Percentiles rank a stretch among this genome's conserved stretches.
Evolutionary conservation across 2,797 vertebrate species (phyloP).

Genomic region (Hyperoplus lanceolatus): DNA sequence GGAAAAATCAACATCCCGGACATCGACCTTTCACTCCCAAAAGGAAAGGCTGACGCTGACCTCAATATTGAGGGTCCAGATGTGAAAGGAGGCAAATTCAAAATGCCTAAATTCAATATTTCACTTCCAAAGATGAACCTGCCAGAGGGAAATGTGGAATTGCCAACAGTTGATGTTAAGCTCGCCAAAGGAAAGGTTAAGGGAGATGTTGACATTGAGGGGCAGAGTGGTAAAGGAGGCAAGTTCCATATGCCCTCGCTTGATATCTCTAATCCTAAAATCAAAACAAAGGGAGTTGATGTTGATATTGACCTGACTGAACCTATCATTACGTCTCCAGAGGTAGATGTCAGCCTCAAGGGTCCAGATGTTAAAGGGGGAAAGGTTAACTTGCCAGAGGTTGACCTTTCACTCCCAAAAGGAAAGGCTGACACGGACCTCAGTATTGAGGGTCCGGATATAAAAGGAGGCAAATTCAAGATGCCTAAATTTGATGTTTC

Average conservation of each 20-base stretch:
- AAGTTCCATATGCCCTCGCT: slow-evolving; percentile 66
- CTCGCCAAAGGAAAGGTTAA: slow-evolving; percentile 60
- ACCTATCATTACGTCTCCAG: slow-evolving; percentile 37
- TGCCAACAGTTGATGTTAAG: slow-evolving; percentile 73
- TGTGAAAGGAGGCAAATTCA: slow-evolving; percentile 47
- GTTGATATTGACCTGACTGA: slow-evolving; percentile 43
- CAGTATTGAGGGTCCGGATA: slow-evolving; percentile 30
- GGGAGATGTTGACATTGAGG: slow-evolving; percentile 46
- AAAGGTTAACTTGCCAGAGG: slow-evolving; percentile 50
- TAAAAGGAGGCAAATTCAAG: slow-evolving; percentile 40
- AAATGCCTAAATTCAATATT: slow-evolving; percentile 69
- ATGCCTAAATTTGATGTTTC: slow-evolving; percentile 61
- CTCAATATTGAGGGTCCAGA: slow-evolving; percentile 29
- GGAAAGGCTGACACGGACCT: slow-evolving; percentile 38
- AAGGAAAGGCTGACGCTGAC: slow-evolving; percentile 47
- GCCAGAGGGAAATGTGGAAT: slow-evolving; percentile 53
- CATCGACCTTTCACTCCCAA: slow-evolving; percentile 50
- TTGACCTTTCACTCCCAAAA: slow-evolving; percentile 51
- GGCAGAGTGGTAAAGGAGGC: slow-evolving; percentile 44
- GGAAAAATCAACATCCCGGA: slow-evolving; percentile 44
- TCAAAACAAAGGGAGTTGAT: slow-evolving; percentile 44
- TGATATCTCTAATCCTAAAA: slow-evolving; percentile 70
- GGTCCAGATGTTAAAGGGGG: slow-evolving; percentile 44
- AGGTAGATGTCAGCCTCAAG: slow-evolving; percentile 31
- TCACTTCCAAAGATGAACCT: slow-evolving; percentile 63